Base-by-base conservation (phyloP, 1,140 invertebrate genomes). In the Leptinotarsa lineolata region DNA sequence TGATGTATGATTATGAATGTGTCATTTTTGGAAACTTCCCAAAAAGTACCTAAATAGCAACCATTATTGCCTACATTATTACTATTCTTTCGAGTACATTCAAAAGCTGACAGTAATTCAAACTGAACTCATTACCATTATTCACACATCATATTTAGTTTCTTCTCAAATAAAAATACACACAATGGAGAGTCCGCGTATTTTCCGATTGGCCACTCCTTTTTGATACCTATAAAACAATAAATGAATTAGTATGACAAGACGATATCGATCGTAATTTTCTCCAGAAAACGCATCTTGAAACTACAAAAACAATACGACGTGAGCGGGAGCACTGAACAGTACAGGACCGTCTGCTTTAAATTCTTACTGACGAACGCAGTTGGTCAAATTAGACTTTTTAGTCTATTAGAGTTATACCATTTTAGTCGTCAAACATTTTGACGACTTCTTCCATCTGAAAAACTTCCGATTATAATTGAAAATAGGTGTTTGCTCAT, bases 221-320 rank as follows among this genome's bases (percentile, higher is more conserved):
- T 54, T 18, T 54, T 3, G 5, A 18, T 18, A n/a, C 15, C 4
- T 3, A 54, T 8, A 54, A 54, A 54, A 54, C 48, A 54, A 16
- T 18, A 54, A 54, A 5, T 18, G 4, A 54, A 15, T 54, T 54
- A 54, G 48, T 54, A 54, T 54, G 48, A 54, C 48, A 54, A 54
- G 48, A 54, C 16, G 48, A 54, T 54, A 54, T 54, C 48, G 48
- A 54, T 54, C 48, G 48, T n/a, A 54, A 54, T 54, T 54, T 54
- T 54, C 48, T 54, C 48, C 3, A 54, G 15, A 54, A 54, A 54
- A 54, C 16, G 48, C 48, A 54, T 54, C 48, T 54, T n/a, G 48
- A 18, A 54, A 54, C 15, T 18, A 54, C 48, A 54, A 54, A 54
- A 54, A 54, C 48, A 54, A 54, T 16, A 2, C 15, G 48, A 54